Evolutionary conservation across 1,140 invertebrate genomes (phyloP).

Genomic region (Galleria mellonella): DNA sequence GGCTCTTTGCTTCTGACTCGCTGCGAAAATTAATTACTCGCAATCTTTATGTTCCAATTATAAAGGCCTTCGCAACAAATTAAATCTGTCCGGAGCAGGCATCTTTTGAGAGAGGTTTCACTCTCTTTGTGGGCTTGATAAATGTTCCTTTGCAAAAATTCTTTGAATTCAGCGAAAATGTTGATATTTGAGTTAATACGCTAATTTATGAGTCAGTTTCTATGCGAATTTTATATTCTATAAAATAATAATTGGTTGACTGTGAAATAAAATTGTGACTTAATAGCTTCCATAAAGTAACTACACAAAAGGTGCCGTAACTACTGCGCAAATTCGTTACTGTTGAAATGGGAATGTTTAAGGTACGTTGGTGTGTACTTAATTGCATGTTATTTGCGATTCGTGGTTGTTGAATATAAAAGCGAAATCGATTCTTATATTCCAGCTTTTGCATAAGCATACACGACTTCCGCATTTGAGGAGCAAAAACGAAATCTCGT

Average conservation of each 20-base stretch:
- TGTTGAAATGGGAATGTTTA: slow-evolving; percentile 33
- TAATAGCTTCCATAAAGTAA: too few relatives aligned
- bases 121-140: slow-evolving; percentile 72
- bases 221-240: slow-evolving; percentile 6
- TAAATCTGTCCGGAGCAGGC: slow-evolving; percentile 72
- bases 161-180: slow-evolving; percentile 59
- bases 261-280: too few relatives aligned
- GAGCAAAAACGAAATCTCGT: slow-evolving; percentile 61
- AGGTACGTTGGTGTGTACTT: slow-evolving; percentile 4
- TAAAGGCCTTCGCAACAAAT: slow-evolving; percentile 74
- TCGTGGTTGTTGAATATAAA: slow-evolving; percentile 43
- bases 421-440: slow-evolving; percentile 62
- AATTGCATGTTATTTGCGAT: slow-evolving; percentile 60
- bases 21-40: slow-evolving; percentile 74
- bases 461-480: slow-evolving; percentile 59
- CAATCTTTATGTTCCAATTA: slow-evolving; percentile 75
- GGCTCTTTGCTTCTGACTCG: slow-evolving; percentile 68
- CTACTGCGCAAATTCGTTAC: slow-evolving; percentile 35
- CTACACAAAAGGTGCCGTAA: slow-evolving; percentile 30
- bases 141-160: slow-evolving; percentile 64
- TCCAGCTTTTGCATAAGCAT: slow-evolving; percentile 65
- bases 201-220: slow-evolving; percentile 39
- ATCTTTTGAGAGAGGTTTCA: slow-evolving; percentile 70
- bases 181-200: slow-evolving; percentile 67
- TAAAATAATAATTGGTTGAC: too few relatives aligned